These are phyloP conservation scores for Sternotherus odoratus DNA, from an alignment of 2,797 vertebrate genomes.

Conservation along the genomic window DNA sequence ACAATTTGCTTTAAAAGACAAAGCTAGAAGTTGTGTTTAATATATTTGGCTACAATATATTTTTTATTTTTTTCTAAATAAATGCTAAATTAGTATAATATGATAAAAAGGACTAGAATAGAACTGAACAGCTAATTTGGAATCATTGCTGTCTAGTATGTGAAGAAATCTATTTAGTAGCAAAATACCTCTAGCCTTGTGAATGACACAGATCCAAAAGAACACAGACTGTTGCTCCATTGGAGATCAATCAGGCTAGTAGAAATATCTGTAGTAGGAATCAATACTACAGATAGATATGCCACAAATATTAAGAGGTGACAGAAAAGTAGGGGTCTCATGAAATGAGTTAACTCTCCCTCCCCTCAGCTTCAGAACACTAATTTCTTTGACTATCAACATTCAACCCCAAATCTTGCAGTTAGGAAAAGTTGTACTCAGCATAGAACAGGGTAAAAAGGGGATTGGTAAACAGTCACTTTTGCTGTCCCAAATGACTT, in stretches of 20 bases:
- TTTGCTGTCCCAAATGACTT: background rate
- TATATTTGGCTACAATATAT: background rate
- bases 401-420: background rate
- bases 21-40: background rate
- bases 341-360: background rate
- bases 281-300: accelerated
- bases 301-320: background rate
- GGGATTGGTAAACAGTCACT: background rate
- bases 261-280: background rate
- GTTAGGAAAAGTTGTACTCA: accelerated
- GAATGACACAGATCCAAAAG: background rate
- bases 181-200: background rate
- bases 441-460: accelerated
- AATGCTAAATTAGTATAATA: background rate
- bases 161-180: background rate
- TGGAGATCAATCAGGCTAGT: background rate
- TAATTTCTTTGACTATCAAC: background rate
- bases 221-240: background rate
- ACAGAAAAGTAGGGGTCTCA: background rate
- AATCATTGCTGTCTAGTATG: background rate
- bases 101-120: background rate
- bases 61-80: background rate
- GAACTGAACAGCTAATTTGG: background rate
- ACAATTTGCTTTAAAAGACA: background rate
- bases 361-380: background rate